Conservation (phyloP, 1,140 invertebrate genomes). For the Rhagoletis pomonella region DNA sequence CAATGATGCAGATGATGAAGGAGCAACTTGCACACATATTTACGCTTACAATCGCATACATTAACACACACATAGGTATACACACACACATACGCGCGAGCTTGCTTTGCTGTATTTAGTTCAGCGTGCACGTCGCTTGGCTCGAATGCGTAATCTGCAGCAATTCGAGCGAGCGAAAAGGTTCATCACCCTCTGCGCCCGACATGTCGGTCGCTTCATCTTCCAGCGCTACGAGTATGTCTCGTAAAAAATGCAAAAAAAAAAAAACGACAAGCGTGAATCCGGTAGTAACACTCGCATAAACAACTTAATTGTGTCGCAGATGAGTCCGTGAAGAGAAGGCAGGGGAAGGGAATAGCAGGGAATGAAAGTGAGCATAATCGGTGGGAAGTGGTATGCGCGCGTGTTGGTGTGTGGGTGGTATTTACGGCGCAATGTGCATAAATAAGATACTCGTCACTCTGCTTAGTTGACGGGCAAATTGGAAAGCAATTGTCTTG, state of each 20-base stretch:
- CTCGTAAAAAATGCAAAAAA: conserved; percentile 51
- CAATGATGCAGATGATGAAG: conserved; percentile 73
- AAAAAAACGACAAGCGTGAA: conserved; percentile 32
- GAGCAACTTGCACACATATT: conserved; percentile 58
- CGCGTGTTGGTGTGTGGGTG: not conserved
- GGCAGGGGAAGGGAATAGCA: not conserved
- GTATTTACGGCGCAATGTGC: conserved; percentile 9
- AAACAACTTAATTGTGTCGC: conserved; percentile 53
- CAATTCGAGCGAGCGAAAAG: conserved; percentile 72
- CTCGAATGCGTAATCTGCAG: conserved; percentile 71
- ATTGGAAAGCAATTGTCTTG: conserved; percentile 74
- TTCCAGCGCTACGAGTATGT: not conserved
- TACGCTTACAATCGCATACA: conserved; percentile 52
- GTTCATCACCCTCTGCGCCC: conserved; percentile 2
- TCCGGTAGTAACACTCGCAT: conserved; percentile 2
- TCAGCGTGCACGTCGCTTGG: not conserved
- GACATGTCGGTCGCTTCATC: not conserved
- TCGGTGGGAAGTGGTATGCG: no score
- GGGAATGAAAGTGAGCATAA: not conserved
- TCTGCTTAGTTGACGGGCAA: conserved; percentile 54
- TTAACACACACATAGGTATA: not conserved
- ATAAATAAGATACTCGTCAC: conserved; percentile 29
- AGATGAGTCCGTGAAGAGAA: conserved; percentile 10
- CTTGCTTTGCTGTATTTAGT: not conserved
- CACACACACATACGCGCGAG: not conserved